A percentile compares a stretch with the other conserved stretches of the same genome.
Conservation (phyloP, 2,797 vertebrate genomes). For the Triplophysa yarkandensis region DNA sequence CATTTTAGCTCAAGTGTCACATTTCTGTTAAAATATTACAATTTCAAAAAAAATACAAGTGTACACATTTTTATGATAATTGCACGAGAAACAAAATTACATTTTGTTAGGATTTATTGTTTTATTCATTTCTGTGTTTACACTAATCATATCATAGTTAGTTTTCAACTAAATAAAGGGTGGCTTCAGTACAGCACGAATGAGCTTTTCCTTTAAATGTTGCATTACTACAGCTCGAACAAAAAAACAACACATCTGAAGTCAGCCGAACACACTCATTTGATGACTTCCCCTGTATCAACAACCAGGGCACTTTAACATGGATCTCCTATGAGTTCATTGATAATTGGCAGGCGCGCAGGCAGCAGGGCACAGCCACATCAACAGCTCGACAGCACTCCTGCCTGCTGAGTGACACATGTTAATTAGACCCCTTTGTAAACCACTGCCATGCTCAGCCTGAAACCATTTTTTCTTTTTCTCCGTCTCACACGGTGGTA, state of each 20-base stretch:
- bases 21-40: no score
- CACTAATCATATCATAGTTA: not conserved
- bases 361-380: constrained; percentile 54
- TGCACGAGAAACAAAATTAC: no score
- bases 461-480: constrained; percentile 42
- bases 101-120: no score
- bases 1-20: no score
- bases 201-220: not conserved
- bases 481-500: not conserved
- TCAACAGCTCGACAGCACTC: constrained; percentile 48
- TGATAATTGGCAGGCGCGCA: constrained; percentile 54
- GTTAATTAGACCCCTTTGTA: constrained; percentile 54
- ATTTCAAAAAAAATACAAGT: no score
- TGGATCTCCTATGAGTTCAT: constrained; percentile 46
- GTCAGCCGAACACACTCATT: constrained; percentile 23
- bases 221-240: not conserved
- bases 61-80: no score
- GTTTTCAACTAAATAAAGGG: not conserved
- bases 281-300: constrained; percentile 42
- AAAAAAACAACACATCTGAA: constrained; percentile 17
- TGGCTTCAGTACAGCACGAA: not conserved
- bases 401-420: constrained; percentile 60
- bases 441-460: constrained; percentile 49
- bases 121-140: no score
- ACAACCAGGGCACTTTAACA: constrained; percentile 50